These are phyloP conservation scores for Drymonia ruficornis DNA, from an alignment of 2,888 invertebrate species.

Conservation along the genomic window DNA sequence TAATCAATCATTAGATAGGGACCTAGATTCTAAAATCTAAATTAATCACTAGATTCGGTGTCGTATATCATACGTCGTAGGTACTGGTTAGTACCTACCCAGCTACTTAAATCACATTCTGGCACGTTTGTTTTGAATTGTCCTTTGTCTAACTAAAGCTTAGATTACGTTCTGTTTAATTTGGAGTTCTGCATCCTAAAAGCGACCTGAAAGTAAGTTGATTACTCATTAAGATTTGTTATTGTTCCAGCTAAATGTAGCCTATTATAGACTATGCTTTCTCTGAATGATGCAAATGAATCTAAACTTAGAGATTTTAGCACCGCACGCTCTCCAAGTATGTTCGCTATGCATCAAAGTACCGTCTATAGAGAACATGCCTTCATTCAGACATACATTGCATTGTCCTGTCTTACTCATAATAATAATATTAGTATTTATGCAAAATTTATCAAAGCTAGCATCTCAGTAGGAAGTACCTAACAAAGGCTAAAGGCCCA, in stretches of 20 bases:
- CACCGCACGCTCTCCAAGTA: too few relatives aligned
- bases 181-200: neutral
- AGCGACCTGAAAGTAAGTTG: neutral
- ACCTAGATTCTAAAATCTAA: conserved; percentile 2
- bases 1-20: conserved; percentile 4
- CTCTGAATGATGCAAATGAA: too few relatives aligned
- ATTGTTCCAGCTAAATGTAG: too few relatives aligned
- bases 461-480: neutral
- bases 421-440: conserved; percentile 1
- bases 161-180: neutral
- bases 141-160: neutral
- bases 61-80: neutral
- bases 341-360: neutral
- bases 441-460: neutral
- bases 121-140: neutral
- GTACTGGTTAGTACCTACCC: neutral
- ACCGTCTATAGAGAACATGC: neutral
- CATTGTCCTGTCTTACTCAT: conserved; percentile 1
- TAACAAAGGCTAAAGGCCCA: neutral
- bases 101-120: neutral
- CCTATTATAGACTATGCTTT: too few relatives aligned
- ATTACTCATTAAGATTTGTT: neutral
- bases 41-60: neutral
- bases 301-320: too few relatives aligned
- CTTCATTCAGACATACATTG: neutral